Base-by-base conservation (phyloP, 2,113 vertebrate genomes). In the Aspidoscelis tigris region DNA sequence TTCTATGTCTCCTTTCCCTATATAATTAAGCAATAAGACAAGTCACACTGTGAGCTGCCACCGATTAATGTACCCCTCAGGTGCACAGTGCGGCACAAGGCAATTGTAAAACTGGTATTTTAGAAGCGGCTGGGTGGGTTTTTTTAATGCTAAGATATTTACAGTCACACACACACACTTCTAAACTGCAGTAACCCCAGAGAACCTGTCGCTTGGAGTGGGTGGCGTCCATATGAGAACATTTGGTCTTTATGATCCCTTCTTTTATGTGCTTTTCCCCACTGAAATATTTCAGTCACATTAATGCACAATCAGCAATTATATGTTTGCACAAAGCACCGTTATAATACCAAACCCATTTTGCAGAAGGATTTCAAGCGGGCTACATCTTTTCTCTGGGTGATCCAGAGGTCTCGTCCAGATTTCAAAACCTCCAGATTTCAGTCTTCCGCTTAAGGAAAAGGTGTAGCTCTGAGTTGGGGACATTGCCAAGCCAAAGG, bases 31-130 rank as follows among this genome's bases (percentile, higher is more conserved):
- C 84, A 84, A 83, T 91, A 90, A 90, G 88, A 82, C 90, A 87
- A 7, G 11, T 76, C 26, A 1, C 88, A 76, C 86, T 85, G 87
- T 4, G 39, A 80, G 70, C 87, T 88, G 88, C 89, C 89, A 90
- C 85, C 87, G 87, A 92, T 89, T 90, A 90, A 86, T 90, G 87
- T 82, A 90, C 82, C 88, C 83, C 84, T 82, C 84, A 86, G 92
- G 87, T 89, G 87, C 86, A 86, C 87, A 9, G 73, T 64, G 80
- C 87, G 85, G 80, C 87, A 84, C n/a, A 82, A 82, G 86, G 90
- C 92, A 91, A 81, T 80, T 90, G 26, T 50, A 71, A 88, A 93
- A 89, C 80, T 8, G 1, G 74, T 78, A 33, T 87, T 89, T 92
- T 89, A 87, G 33, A 85, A 90, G 84, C 86, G 88, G 87, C 88